These are phyloP conservation scores for Homarus americanus DNA, from an alignment of 1,140 invertebrate species.

Conservation along the genomic window DNA sequence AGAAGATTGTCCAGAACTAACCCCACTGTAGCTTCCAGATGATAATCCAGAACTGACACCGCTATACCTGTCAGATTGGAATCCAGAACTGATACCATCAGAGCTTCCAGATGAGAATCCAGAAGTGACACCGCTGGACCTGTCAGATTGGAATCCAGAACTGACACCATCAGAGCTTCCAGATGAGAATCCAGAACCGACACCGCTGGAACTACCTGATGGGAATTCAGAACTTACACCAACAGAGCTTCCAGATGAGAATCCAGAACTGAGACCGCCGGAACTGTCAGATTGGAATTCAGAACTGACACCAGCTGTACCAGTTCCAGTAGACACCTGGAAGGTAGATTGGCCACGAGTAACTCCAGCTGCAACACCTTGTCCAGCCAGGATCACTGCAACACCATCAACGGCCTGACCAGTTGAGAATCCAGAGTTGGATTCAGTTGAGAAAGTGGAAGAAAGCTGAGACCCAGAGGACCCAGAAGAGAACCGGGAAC, in stretches of 20 bases:
- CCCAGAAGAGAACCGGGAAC: neutral
- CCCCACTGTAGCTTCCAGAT: neutral
- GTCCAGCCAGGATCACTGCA: neutral
- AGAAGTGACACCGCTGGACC: neutral
- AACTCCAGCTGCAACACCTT: neutral
- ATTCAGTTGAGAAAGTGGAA: neutral
- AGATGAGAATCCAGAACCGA: neutral
- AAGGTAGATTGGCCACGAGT: neutral
- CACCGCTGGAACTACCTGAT: neutral
- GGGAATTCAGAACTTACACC: neutral
- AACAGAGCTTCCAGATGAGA: neutral
- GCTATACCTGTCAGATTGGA: neutral
- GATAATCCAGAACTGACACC: conserved; percentile 3
- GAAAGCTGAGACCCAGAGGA: too few species aligned
- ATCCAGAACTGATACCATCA: neutral
- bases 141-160: neutral
- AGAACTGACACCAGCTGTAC: neutral
- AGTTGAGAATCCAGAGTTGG: neutral
- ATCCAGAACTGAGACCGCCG: too few species aligned
- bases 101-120: neutral
- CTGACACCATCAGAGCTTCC: neutral
- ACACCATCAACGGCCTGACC: neutral
- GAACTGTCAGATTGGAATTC: too few species aligned
- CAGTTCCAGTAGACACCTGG: neutral
- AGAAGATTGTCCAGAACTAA: neutral